Percentiles rank a stretch among this genome's conserved stretches.
These are phyloP conservation scores for Oryzias dopingdopingensis DNA, from an alignment of 2,797 vertebrate genomes.

Conservation along the genomic window DNA sequence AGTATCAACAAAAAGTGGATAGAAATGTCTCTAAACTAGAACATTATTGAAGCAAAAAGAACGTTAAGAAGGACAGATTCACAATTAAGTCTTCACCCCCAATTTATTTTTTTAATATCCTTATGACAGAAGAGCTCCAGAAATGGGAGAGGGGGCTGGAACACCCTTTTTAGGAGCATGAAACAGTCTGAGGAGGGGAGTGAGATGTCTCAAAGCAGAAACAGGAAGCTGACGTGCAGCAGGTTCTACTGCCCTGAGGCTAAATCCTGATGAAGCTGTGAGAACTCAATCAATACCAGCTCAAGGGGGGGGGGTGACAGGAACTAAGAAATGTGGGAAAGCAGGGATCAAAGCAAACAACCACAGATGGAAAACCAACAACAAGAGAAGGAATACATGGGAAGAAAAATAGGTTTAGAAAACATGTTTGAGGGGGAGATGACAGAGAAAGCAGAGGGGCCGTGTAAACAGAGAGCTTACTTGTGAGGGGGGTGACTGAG, in stretches of 20 bases:
- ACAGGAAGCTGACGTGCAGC: slow-evolving; percentile 54
- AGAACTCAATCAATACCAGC: slow-evolving; percentile 64
- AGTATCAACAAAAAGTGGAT: not conserved
- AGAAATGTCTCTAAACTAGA: slow-evolving; percentile 9
- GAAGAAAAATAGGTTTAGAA: not conserved
- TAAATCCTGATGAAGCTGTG: slow-evolving; percentile 68
- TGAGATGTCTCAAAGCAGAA: slow-evolving; percentile 45
- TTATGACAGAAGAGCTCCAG: slow-evolving; percentile 43
- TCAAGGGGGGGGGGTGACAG: not conserved
- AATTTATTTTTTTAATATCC: slow-evolving; percentile 37
- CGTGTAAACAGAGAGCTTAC: slow-evolving; percentile 24
- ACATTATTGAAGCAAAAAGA: slow-evolving; percentile 22
- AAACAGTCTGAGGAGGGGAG: slow-evolving; percentile 57
- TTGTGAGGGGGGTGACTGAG: slow-evolving; percentile 33
- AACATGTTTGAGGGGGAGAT: too few species aligned
- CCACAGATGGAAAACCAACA: too few species aligned
- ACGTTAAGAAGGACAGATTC: slow-evolving; percentile 17
- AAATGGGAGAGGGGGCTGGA: slow-evolving; percentile 2
- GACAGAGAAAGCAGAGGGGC: not conserved
- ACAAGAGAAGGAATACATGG: not conserved
- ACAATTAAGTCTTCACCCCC: slow-evolving; percentile 51
- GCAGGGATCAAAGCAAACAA: slow-evolving; percentile 1
- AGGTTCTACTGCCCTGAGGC: slow-evolving; percentile 44
- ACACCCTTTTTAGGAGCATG: slow-evolving; percentile 49
- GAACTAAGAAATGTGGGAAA: not conserved